Evolutionary conservation across 1,140 invertebrate genomes (phyloP).

Genomic region (Drosophila sechellia): DNA sequence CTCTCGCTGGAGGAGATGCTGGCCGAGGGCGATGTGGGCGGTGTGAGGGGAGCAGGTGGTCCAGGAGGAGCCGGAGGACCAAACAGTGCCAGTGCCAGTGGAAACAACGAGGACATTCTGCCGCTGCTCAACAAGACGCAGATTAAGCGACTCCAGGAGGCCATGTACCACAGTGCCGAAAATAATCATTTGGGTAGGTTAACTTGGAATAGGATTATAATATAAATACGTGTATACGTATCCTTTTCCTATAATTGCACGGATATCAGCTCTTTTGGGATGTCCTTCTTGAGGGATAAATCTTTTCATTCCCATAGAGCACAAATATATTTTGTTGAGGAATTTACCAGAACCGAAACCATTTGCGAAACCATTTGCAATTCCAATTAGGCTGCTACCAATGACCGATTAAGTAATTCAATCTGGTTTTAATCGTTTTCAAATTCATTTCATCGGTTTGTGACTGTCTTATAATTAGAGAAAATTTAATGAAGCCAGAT

Average conservation of each 20-base stretch:
- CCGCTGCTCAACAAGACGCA: constrained; percentile 91
- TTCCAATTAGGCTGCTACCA: constrained; percentile 3
- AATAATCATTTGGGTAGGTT: constrained; percentile 93
- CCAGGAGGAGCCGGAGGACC: constrained; percentile 22
- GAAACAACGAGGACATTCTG: constrained; percentile 75
- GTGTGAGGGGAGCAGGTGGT: constrained; percentile 16
- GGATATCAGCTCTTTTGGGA: no score
- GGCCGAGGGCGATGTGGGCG: constrained; percentile 89
- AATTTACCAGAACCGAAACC: not conserved
- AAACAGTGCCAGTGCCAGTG: constrained; percentile 13
- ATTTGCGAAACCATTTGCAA: not conserved
- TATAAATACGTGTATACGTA: no score
- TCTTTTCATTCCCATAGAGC: no score
- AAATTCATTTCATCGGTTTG: constrained; percentile 9
- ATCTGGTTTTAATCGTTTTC: constrained; percentile 12
- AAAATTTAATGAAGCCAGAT: constrained; percentile 19
- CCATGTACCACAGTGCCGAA: constrained; percentile 96
- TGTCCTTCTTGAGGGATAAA: no score
- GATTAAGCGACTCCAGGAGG: constrained; percentile 93
- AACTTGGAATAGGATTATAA: not conserved
- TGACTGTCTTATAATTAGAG: constrained; percentile 12
- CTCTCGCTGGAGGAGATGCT: constrained; percentile 95
- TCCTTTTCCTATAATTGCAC: no score
- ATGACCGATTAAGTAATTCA: constrained; percentile 31
- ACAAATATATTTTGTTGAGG: not conserved